Conservation (phyloP, 2,797 vertebrate genomes). For the Pseudocheirus occidentalis region DNA sequence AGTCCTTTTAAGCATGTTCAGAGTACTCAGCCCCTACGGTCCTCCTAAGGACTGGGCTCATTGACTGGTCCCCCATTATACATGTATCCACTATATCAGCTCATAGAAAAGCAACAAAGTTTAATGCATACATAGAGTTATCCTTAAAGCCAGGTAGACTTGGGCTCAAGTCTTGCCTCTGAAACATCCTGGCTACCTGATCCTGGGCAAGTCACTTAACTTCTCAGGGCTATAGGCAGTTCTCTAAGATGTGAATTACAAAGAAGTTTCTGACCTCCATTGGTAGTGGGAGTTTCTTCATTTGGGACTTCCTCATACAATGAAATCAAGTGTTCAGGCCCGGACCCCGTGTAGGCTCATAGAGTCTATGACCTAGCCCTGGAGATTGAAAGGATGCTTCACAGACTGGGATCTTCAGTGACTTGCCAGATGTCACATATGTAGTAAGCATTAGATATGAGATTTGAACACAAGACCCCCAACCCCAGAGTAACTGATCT, state of each 20-base stretch:
- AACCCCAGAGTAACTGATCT: background rate
- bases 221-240: background rate
- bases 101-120: background rate
- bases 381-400: too few species aligned
- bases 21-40: background rate
- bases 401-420: background rate
- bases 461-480: background rate
- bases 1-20: background rate
- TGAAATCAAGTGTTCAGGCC: too few species aligned
- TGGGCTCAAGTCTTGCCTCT: constrained; percentile 21
- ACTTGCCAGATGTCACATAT: background rate
- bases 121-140: background rate
- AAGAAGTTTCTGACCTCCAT: background rate
- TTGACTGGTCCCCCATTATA: background rate
- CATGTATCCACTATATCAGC: background rate
- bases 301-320: background rate
- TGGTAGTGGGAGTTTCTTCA: background rate
- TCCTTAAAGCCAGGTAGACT: constrained; percentile 33
- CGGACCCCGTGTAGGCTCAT: too few species aligned
- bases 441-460: background rate
- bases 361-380: too few species aligned
- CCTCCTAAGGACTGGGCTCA: background rate
- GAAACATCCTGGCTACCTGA: constrained; percentile 10
- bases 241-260: constrained; percentile 27
- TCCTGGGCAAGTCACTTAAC: constrained; percentile 45